Conservation (phyloP, 2,888 invertebrate species). For the Drosophila nr. perissopoda region DNA sequence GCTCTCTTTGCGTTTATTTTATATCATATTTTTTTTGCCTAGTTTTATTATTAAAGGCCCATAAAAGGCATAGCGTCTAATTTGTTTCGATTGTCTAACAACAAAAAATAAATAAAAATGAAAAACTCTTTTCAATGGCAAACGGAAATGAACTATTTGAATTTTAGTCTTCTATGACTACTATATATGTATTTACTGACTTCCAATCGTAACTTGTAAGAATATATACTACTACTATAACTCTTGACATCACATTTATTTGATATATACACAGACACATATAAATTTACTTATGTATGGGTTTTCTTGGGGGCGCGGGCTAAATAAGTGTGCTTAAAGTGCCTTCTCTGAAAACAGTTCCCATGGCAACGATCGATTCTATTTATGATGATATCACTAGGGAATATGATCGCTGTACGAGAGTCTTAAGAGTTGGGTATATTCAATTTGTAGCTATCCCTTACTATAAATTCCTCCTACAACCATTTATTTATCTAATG, state of each 20-base stretch:
- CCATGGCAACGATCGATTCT: not conserved
- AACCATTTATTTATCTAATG: not conserved
- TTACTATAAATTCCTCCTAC: not conserved
- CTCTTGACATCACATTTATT: slow-evolving; percentile 4
- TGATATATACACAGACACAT: not conserved
- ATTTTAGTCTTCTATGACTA: slow-evolving; percentile 19
- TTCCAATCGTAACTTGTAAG: slow-evolving; percentile 23
- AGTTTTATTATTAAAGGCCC: slow-evolving; percentile 71
- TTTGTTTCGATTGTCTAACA: slow-evolving; percentile 78
- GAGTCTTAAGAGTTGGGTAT: not conserved
- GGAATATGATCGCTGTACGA: not conserved
- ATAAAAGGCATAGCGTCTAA: slow-evolving; percentile 73
- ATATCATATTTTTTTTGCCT: slow-evolving; percentile 43
- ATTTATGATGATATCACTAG: not conserved
- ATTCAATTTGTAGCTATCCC: not conserved
- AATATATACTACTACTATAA: not conserved
- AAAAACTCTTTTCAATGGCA: slow-evolving; percentile 69
- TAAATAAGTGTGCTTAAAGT: not conserved
- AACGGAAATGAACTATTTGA: slow-evolving; percentile 71
- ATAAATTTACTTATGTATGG: not conserved
- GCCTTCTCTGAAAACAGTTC: not conserved
- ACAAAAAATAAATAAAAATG: slow-evolving; percentile 53
- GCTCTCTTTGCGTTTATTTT: slow-evolving; percentile 27
- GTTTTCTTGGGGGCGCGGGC: not conserved
- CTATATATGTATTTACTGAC: slow-evolving; percentile 5